Evolutionary conservation across 2,888 invertebrate species (phyloP), one percentile per base, ranked within the genome.

Genomic region (Hyposoter didymator): DNA sequence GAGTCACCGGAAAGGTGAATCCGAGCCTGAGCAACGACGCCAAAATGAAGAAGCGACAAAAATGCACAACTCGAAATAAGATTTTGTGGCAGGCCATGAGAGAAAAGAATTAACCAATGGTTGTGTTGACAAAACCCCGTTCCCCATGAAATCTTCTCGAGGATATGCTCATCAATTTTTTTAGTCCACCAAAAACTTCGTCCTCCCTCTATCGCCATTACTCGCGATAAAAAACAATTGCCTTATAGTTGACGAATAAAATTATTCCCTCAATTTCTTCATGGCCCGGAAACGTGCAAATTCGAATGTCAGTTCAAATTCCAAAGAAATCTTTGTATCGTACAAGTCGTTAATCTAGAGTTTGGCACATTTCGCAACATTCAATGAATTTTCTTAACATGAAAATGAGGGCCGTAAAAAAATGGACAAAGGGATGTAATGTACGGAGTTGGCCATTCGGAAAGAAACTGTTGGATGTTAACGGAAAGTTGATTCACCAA

Each of bases 81-180:
- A 79, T 80, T 47, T 66, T 78, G 66, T 28, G 59, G n/a, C 66
- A 45, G 28, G 19, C 75, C 19, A 35, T 19, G 49, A 45, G 32
- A 43, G 49, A 62, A 70, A 67, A 28, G 35, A 81, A 79, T 72
- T 55, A 72, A 81, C 69, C 84, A 52, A 84, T 69, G 28, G 8
- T 19, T 32, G 32, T 49, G n/a, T 4, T 17, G 47, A 17, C 28
- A 52, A 7, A 59, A 14, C 19, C 22, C 17, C 49, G 72, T 47
- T 49, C 8, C 59, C 59, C 35, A 85, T 78, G 52, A 59, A 70
- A 84, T 73, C 59, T 47, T 35, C 35, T 55, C 64, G 6, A 49
- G 64, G 59, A 85, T n/a, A n/a, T 45, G 22, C 74, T 85, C 39
- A 32, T 47, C 17, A 69, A 74, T 19, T 28, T 66, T 78, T 69